A percentile compares a stretch with the other conserved stretches of the same genome.
phyloP scores from a whole-genome alignment of 2,797 vertebrate genomes.

The Chromis chromis region DNA sequence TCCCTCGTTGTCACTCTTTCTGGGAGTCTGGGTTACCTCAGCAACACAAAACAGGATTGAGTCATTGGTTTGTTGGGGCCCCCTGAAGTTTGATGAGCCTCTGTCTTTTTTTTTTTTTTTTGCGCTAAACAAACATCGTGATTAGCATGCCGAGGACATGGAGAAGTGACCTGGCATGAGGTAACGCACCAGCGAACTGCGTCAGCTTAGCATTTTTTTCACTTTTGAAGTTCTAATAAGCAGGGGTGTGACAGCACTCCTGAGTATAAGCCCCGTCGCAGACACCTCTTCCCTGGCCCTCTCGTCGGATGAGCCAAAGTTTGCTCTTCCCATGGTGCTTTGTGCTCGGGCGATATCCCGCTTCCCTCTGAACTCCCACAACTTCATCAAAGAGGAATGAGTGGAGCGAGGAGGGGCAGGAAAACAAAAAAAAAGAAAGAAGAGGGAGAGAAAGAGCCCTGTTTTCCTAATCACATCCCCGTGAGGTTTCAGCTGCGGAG shows the following conservation, averaged over 20 bases:
- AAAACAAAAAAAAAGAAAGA: slow-evolving; percentile 28
- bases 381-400: slow-evolving; percentile 83
- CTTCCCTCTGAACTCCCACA: slow-evolving; percentile 76
- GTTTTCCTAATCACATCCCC: slow-evolving; percentile 74
- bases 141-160: slow-evolving; percentile 47
- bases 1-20: slow-evolving; percentile 59
- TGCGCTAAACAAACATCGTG: slow-evolving; percentile 55
- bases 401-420: slow-evolving; percentile 64
- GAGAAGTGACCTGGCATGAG: slow-evolving; percentile 38
- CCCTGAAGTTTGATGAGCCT: slow-evolving; percentile 68
- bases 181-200: slow-evolving; percentile 28
- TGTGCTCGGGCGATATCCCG: slow-evolving; percentile 72
- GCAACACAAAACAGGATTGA: slow-evolving; percentile 58
- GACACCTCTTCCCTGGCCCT: slow-evolving; percentile 22
- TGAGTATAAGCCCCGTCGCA: slow-evolving; percentile 38
- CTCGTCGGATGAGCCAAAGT: slow-evolving; percentile 69
- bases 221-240: slow-evolving; percentile 64
- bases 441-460: slow-evolving; percentile 42
- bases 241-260: slow-evolving; percentile 46
- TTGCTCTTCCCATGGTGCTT: slow-evolving; percentile 81
- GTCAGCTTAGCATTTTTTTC: slow-evolving; percentile 29
- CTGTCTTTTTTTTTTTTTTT: slow-evolving; percentile 27
- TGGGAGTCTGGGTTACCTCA: slow-evolving; percentile 68
- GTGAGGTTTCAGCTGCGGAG: slow-evolving; percentile 70
- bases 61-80: slow-evolving; percentile 62